Base-by-base conservation (phyloP, 2,113 vertebrate species). In the Nematolebias whitei region DNA sequence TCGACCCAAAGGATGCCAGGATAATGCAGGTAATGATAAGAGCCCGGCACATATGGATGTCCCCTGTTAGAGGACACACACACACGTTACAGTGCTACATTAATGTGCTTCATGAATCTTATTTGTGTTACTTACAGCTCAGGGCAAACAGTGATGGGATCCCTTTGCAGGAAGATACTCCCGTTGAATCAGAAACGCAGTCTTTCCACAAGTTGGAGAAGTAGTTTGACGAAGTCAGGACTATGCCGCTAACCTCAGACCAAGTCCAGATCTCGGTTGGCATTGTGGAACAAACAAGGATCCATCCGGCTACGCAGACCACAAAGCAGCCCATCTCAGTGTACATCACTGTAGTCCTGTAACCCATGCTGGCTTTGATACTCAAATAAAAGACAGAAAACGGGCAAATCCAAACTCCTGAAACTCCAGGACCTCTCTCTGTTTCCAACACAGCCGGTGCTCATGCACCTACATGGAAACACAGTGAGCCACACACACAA, bases 181-280 rank as follows among this genome's bases (percentile, higher is more conserved):
- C 96, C 0, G 96, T 98, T 61, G 96, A 95, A 84, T 98, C 97
- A 39, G 96, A 95, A 51, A 97, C 74, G 63, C 96, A 98, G 4
- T 95, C 94, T 89, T 97, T 98, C 96, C 97, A 98, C 47, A 98
- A 89, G 85, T 98, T 98, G 83, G 97, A 95, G 90, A 92, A 98
- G 81, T 93, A 97, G 87, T 95, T 95, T n/a, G 95, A 90, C 4
- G 96, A 94, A 68, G 94, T 94, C 83, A 98, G 93, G 77, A 98
- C 96, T 1, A 93, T 90, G 74, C 92, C 93, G 50, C 91, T 91
- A 52, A 96, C 94, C 76, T 94, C 93, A 41, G 96, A 98, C 78
- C 95, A 94, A 32, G 96, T 95, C 96, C 96, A 98, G 85, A 96
- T 96, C 84, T 98, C 96, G 18, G 90, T 97, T 71, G 94, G 93